Conservation (phyloP, 1,140 invertebrate species). For the Aplysia californica region DNA sequence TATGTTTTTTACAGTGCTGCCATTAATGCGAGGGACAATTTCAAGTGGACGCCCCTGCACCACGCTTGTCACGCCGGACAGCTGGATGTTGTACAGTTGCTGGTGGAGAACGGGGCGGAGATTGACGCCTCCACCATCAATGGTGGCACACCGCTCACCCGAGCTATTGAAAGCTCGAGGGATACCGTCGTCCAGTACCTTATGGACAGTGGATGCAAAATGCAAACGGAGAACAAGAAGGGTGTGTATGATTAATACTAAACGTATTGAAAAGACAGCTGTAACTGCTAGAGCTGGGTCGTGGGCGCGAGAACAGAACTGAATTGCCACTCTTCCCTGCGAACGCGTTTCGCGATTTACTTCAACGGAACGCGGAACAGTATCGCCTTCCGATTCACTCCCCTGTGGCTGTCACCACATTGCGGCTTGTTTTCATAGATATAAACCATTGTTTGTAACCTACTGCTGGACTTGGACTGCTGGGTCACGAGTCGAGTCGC, state of each 20-base stretch:
- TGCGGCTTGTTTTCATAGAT: no score
- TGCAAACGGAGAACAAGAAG: constrained; percentile 66
- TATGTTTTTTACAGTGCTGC: constrained; percentile 65
- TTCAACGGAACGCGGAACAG: no score
- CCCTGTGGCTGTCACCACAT: no score
- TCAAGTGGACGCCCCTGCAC: constrained; percentile 69
- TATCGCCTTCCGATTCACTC: no score
- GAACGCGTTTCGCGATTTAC: no score
- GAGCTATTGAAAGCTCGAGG: constrained; percentile 67
- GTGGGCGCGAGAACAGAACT: no score
- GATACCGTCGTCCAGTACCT: constrained; percentile 64
- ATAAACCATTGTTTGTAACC: no score
- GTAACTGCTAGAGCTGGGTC: no score
- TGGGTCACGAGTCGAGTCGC: no score
- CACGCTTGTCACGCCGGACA: constrained; percentile 67
- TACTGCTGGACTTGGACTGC: no score
- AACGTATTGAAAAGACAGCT: no score
- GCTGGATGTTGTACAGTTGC: constrained; percentile 61
- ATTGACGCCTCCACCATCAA: constrained; percentile 65
- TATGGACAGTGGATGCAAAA: constrained; percentile 62
- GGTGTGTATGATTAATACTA: constrained; percentile 49
- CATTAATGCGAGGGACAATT: constrained; percentile 67
- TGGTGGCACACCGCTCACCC: constrained; percentile 66
- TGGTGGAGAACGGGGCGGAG: constrained; percentile 63
- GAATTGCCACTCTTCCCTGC: no score